phyloP scores from a whole-genome alignment of 2,113 vertebrate species.

The Protobothrops flavoviridis region DNA sequence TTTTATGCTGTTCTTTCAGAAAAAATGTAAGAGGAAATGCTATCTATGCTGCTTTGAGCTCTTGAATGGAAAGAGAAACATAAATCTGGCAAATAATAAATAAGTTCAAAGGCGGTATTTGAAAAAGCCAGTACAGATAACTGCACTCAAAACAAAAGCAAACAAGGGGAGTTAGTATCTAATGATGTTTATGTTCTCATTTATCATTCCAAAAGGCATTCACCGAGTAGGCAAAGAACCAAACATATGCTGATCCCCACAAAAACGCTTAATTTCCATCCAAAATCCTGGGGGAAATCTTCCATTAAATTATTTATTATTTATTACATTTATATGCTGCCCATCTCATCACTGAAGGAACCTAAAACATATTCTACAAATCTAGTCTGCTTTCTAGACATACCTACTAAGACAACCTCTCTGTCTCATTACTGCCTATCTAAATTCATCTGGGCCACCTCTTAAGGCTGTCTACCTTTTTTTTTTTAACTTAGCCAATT shows the following conservation, averaged over 20 bases:
- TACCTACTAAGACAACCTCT: background rate
- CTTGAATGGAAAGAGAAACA: background rate
- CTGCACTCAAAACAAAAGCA: background rate
- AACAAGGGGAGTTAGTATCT: background rate
- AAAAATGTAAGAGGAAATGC: background rate
- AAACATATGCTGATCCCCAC: background rate
- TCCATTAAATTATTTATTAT: background rate
- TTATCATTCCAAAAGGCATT: background rate
- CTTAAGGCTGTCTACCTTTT: background rate
- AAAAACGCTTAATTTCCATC: background rate
- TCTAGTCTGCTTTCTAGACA: background rate
- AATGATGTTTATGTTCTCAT: background rate
- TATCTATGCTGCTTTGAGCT: background rate
- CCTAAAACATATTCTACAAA: background rate
- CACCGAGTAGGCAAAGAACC: background rate
- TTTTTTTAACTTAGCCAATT: background rate
- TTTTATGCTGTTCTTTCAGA: background rate
- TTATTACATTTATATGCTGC: background rate
- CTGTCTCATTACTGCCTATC: background rate
- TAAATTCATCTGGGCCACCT: background rate
- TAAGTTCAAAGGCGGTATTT: background rate
- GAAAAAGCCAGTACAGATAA: background rate
- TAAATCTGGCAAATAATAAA: background rate
- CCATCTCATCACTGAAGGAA: background rate
- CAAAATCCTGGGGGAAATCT: background rate